Conservation (phyloP, 2,888 invertebrate genomes). For the Acronicta psi region DNA sequence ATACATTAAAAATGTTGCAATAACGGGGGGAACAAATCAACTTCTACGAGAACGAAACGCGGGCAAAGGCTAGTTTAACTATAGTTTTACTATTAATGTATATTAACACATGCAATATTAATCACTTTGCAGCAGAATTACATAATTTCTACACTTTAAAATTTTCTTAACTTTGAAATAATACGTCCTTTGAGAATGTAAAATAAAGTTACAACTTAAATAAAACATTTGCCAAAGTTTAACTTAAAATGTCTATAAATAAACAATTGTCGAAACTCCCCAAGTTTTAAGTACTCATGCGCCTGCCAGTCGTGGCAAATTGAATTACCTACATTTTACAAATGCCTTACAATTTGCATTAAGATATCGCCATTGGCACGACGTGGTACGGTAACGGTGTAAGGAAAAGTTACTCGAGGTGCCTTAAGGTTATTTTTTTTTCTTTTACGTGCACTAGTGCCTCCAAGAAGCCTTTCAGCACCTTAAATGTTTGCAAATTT, state of each 20-base stretch:
- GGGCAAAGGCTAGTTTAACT: too few species aligned
- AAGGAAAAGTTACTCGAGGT: constrained; percentile 2
- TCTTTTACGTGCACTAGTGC: too few species aligned
- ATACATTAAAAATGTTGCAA: too few species aligned
- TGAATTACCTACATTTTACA: constrained; percentile 47
- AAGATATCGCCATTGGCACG: constrained; percentile 32
- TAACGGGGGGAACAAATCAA: too few species aligned
- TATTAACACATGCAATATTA: too few species aligned
- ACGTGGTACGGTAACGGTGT: constrained; percentile 12
- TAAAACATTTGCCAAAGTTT: constrained; percentile 20
- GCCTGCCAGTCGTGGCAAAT: constrained; percentile 41
- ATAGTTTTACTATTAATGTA: too few species aligned
- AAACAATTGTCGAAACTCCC: constrained; percentile 38
- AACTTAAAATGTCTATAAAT: constrained; percentile 21
- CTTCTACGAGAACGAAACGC: too few species aligned
- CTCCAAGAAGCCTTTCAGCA: too few species aligned
- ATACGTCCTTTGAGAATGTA: constrained; percentile 6
- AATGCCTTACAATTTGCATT: constrained; percentile 47
- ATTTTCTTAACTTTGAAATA: constrained; percentile 1
- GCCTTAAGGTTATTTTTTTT: constrained; percentile 4
- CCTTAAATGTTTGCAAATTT: too few species aligned
- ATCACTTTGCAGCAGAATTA: background rate
- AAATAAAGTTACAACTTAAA: constrained; percentile 14
- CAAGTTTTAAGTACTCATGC: constrained; percentile 46
- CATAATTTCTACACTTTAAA: background rate